phyloP scores from a whole-genome alignment of 2,888 invertebrate species.

The Tetragnatha montana region DNA sequence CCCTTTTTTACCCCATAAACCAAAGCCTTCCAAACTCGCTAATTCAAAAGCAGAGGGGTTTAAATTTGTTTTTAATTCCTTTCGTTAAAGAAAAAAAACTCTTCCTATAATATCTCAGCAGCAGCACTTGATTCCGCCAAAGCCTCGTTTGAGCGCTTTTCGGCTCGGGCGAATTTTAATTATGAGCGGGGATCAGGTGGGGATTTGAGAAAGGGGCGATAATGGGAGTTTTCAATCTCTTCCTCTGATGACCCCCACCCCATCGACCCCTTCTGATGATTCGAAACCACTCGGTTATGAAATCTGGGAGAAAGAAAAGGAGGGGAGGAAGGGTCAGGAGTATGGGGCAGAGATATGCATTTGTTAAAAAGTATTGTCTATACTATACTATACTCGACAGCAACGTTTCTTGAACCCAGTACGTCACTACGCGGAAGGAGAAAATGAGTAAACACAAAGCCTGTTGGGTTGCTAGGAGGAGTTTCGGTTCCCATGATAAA shows the following conservation, averaged over 20 bases:
- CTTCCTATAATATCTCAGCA: neutral
- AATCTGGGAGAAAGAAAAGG: no score
- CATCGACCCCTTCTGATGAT: no score
- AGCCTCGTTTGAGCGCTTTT: neutral
- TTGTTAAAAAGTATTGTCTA: no score
- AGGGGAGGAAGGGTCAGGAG: no score
- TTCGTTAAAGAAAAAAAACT: neutral
- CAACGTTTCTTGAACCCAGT: no score
- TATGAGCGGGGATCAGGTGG: slow-evolving; percentile 16
- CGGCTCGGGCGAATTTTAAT: slow-evolving; percentile 31
- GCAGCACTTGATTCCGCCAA: neutral
- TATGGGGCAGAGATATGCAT: no score
- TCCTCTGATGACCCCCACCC: neutral
- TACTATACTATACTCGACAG: no score
- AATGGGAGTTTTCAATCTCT: slow-evolving; percentile 21
- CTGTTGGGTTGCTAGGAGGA: no score
- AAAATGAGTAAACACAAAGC: no score
- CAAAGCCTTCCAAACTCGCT: neutral
- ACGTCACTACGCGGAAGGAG: no score
- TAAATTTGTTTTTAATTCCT: neutral
- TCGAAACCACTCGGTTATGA: no score
- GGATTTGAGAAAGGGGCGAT: neutral
- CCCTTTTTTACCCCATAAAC: neutral
- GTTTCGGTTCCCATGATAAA: no score
- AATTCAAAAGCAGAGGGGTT: neutral